Evolutionary conservation across 2,113 vertebrate genomes (phyloP).

Genomic region (Gobio gobio): DNA sequence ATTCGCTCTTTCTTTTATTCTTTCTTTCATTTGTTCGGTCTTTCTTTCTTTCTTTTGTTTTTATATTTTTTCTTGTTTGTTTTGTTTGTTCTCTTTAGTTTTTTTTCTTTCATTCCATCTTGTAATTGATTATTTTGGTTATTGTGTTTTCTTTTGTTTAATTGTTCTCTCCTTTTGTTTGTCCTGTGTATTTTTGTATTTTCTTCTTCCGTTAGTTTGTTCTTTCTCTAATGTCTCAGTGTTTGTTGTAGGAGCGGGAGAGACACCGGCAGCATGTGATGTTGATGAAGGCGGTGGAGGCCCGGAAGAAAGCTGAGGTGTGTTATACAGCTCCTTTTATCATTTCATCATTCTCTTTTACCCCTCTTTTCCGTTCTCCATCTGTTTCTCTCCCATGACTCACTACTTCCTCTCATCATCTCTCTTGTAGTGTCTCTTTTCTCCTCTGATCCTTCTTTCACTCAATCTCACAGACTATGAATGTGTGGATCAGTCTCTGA

Average conservation of each 20-base stretch:
- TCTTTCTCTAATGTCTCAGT: conserved; percentile 63
- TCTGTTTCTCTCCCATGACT: neutral
- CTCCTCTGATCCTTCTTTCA: neutral
- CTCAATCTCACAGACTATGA: neutral
- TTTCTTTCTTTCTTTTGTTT: neutral
- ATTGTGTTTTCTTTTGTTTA: neutral
- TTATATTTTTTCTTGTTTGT: neutral
- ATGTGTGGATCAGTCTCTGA: neutral
- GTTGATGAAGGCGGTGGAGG: conserved; percentile 94
- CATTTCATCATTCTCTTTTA: neutral
- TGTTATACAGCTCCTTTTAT: conserved; percentile 49
- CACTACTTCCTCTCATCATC: neutral
- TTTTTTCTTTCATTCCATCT: neutral
- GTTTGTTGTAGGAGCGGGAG: conserved; percentile 88
- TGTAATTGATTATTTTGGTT: neutral
- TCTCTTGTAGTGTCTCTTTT: neutral
- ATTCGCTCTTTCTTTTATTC: neutral
- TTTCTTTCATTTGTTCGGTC: neutral
- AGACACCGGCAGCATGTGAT: conserved; percentile 92
- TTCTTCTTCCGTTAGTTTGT: neutral
- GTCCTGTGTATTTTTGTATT: neutral
- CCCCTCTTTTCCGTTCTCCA: neutral
- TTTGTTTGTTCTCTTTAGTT: neutral
- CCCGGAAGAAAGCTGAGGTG: conserved; percentile 94
- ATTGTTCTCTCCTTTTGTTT: neutral